Evolutionary conservation across 2,113 vertebrate species (phyloP).

Genomic region (Cinclus cinclus): DNA sequence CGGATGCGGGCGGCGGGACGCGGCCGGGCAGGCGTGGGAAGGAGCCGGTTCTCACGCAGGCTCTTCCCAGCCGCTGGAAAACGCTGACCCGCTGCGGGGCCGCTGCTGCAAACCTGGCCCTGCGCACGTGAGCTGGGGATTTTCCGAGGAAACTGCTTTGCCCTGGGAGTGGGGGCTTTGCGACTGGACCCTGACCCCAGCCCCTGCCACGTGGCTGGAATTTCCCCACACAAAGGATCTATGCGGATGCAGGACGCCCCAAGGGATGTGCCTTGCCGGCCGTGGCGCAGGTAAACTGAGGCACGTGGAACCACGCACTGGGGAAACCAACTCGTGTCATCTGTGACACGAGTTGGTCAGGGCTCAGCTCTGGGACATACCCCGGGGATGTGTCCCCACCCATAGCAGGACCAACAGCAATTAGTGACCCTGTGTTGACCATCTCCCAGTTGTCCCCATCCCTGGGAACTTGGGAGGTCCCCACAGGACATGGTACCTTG

Average conservation of each 20-base stretch:
- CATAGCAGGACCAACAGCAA: accelerated
- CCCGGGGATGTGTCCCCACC: accelerated
- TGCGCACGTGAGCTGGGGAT: accelerated
- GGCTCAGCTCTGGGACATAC: neutral
- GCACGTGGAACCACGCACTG: neutral
- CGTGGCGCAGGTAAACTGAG: neutral
- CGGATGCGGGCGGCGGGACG: neutral
- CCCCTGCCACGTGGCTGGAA: accelerated
- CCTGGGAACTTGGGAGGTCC: neutral
- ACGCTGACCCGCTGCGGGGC: neutral
- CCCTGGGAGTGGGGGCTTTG: neutral
- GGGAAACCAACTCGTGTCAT: accelerated
- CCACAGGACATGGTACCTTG: accelerated
- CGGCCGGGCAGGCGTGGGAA: conserved; percentile 14
- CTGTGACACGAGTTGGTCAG: accelerated
- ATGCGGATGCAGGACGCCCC: neutral
- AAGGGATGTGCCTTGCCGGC: accelerated
- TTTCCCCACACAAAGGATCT: neutral
- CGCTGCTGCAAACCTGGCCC: accelerated
- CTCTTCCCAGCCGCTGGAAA: neutral
- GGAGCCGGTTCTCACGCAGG: neutral
- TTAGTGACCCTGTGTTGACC: accelerated
- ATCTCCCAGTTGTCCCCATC: accelerated
- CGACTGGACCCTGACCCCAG: neutral
- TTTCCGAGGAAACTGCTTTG: neutral